Evolutionary conservation across 2,113 vertebrate species (phyloP).

Genomic region (Chitala chitala): DNA sequence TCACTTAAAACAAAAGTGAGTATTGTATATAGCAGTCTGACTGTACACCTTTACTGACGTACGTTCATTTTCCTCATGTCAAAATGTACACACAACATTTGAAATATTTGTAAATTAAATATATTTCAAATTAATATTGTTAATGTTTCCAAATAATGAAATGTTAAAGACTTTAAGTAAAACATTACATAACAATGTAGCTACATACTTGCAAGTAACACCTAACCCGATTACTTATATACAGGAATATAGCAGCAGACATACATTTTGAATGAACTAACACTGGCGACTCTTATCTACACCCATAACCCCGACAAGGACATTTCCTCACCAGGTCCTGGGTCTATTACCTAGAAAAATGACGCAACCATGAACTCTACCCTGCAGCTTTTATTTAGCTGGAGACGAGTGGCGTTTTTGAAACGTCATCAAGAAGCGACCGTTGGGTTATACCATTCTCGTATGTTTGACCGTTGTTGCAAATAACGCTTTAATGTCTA

Average conservation of each 20-base stretch:
- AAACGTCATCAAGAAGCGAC: constrained; percentile 25
- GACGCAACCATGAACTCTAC: constrained; percentile 56
- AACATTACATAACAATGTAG: not conserved
- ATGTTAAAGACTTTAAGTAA: not conserved
- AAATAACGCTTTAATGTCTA: not conserved
- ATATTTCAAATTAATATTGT: not conserved
- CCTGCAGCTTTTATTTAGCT: constrained; percentile 30
- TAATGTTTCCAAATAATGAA: not conserved
- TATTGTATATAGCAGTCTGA: too few species aligned
- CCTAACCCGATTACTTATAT: too few species aligned
- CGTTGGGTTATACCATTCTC: constrained; percentile 25
- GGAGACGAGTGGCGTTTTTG: not conserved
- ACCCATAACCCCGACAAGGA: not conserved
- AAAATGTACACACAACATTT: not conserved
- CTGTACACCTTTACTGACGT: too few species aligned
- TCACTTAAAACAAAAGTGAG: too few species aligned
- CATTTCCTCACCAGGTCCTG: constrained; percentile 21
- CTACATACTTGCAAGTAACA: not conserved
- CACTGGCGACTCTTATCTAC: not conserved
- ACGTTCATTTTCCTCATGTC: not conserved
- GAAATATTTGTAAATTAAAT: not conserved
- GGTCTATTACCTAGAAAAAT: constrained; percentile 26
- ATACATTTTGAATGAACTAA: not conserved
- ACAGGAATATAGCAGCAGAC: not conserved
- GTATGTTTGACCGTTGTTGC: too few species aligned